phyloP scores from a whole-genome alignment of 2,888 invertebrate species.

The Drosophila ezoana region DNA sequence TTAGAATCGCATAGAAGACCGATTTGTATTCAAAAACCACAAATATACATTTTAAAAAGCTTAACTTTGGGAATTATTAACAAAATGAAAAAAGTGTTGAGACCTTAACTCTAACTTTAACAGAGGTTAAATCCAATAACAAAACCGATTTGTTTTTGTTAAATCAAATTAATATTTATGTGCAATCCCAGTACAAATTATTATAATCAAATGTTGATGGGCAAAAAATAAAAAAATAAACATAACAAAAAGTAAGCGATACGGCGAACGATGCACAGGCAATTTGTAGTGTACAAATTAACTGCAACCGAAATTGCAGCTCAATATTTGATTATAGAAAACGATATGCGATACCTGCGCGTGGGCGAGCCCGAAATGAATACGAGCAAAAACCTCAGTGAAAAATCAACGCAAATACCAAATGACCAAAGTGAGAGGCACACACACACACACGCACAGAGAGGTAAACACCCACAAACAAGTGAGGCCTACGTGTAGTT shows the following conservation, averaged over 20 bases:
- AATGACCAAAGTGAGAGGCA: conserved; percentile 62
- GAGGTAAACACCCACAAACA: conserved; percentile 35
- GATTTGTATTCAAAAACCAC: no score
- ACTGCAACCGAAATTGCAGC: conserved; percentile 64
- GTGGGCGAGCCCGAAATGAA: conserved; percentile 28
- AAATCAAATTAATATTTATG: conserved; percentile 9
- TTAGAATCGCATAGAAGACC: no score
- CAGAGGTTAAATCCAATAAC: background rate
- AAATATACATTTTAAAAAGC: no score
- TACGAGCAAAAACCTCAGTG: conserved; percentile 12
- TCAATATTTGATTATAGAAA: conserved; percentile 76
- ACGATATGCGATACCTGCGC: conserved; percentile 50
- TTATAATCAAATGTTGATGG: conserved; percentile 30
- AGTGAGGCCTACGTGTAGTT: conserved; percentile 22
- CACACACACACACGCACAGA: background rate
- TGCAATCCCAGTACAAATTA: conserved; percentile 16
- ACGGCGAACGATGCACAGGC: conserved; percentile 22
- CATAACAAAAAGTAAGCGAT: conserved; percentile 13
- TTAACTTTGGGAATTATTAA: no score
- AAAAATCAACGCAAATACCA: conserved; percentile 74
- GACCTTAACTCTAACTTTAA: no score
- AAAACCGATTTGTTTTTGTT: background rate
- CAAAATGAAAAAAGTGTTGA: no score
- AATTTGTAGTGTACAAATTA: conserved; percentile 55
- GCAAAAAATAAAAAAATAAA: background rate